phyloP scores from a whole-genome alignment of 2,888 invertebrate genomes.

The Ametastegia equiseti region DNA sequence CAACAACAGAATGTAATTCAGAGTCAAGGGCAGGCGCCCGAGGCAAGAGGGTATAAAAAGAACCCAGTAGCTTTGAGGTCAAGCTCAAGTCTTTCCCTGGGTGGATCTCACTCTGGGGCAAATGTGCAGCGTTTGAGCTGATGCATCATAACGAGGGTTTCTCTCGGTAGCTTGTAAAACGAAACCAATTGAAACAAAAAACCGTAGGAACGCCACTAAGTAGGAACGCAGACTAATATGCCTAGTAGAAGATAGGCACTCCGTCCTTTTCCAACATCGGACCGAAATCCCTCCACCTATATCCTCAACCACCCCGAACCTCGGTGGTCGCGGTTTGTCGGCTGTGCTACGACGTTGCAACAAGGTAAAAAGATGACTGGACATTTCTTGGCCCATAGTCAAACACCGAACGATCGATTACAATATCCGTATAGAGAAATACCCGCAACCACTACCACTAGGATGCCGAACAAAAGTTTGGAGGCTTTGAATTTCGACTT shows the following conservation, averaged over 20 bases:
- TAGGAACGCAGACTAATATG: neutral
- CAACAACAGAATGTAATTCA: neutral
- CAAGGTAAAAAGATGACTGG: slow-evolving; percentile 39
- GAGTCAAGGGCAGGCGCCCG: neutral
- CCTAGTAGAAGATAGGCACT: neutral
- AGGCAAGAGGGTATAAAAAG: neutral
- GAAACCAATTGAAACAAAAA: slow-evolving; percentile 42
- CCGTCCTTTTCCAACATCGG: neutral
- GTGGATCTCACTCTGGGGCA: neutral
- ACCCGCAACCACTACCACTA: neutral
- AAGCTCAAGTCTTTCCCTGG: neutral
- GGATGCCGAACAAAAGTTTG: slow-evolving; percentile 7
- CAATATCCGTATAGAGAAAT: slow-evolving; percentile 12
- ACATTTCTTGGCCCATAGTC: slow-evolving; percentile 21
- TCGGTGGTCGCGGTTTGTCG: slow-evolving; percentile 7
- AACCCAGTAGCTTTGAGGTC: slow-evolving; percentile 15
- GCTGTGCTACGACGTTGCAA: neutral
- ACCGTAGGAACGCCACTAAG: no score
- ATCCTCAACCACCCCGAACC: neutral
- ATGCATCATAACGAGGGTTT: slow-evolving; percentile 38
- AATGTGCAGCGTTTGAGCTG: neutral
- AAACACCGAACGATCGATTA: slow-evolving; percentile 41
- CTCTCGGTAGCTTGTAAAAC: slow-evolving; percentile 32
- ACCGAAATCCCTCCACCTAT: slow-evolving; percentile 26
- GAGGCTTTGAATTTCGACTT: neutral